Percentiles rank a stretch among this genome's conserved stretches.
These are phyloP conservation scores for Gadopsis marmoratus DNA, from an alignment of 2,797 vertebrate species.

Conservation along the genomic window DNA sequence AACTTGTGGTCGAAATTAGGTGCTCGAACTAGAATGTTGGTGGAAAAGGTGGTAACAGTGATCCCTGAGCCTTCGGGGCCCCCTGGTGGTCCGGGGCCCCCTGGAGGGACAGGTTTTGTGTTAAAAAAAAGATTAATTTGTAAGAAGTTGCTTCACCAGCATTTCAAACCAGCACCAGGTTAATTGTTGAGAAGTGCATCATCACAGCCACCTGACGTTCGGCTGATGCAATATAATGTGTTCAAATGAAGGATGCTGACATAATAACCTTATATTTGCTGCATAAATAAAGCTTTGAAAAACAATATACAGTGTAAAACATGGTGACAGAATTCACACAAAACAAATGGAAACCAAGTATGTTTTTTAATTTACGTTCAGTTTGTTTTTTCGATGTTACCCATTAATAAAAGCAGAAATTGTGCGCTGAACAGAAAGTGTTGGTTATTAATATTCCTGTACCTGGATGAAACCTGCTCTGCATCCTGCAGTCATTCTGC, in stretches of 20 bases:
- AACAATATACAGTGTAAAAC: not conserved
- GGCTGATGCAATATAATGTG: not conserved
- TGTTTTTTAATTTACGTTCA: conserved; percentile 15
- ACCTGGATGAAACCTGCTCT: not conserved
- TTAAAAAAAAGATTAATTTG: not conserved
- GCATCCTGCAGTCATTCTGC: not conserved
- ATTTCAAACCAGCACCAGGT: conserved; percentile 22
- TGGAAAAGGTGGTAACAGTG: too few relatives aligned
- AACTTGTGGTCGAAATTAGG: too few relatives aligned
- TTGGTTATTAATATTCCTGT: not conserved
- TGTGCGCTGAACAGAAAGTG: not conserved
- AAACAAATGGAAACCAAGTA: not conserved
- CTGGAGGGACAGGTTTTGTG: not conserved
- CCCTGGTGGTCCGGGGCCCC: not conserved
- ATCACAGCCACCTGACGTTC: not conserved
- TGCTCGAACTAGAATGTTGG: too few relatives aligned
- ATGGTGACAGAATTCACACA: not conserved
- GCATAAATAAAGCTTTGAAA: not conserved
- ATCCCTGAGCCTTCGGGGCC: too few relatives aligned
- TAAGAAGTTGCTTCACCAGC: not conserved
- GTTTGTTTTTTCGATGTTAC: not conserved
- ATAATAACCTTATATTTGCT: not conserved
- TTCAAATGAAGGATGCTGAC: not conserved
- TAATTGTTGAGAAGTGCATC: not conserved
- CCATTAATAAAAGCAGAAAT: conserved; percentile 13